phyloP scores from a whole-genome alignment of 2,888 invertebrate species.

The Hedychridium roseum region DNA sequence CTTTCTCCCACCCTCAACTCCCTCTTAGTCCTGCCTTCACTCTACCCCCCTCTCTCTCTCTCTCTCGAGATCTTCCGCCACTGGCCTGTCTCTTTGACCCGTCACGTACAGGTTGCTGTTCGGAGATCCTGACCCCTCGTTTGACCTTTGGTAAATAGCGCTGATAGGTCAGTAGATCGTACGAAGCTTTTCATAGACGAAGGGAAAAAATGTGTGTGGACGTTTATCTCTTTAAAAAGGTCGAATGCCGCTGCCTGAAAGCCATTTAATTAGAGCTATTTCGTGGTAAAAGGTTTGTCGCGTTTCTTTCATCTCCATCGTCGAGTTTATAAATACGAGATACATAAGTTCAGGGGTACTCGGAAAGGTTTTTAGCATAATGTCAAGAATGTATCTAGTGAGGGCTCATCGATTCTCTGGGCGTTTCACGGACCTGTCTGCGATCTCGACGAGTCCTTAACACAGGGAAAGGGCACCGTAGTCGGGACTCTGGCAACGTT shows the following conservation, averaged over 20 bases:
- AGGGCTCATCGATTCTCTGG: conserved; percentile 2
- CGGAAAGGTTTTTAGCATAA: conserved; percentile 17
- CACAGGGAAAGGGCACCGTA: conserved; percentile 6
- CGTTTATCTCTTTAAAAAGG: too few species aligned
- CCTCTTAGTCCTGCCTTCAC: too few species aligned
- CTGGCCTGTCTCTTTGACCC: conserved; percentile 2
- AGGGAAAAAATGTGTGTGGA: too few species aligned
- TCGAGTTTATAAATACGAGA: too few species aligned
- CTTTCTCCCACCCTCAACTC: too few species aligned
- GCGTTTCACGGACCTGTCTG: background rate
- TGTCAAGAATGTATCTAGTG: conserved; percentile 1
- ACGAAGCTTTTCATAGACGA: conserved; percentile 11
- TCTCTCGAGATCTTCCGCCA: too few species aligned
- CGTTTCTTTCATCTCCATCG: too few species aligned
- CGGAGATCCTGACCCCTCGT: conserved; percentile 10
- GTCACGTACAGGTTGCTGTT: conserved; percentile 17
- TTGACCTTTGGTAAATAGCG: conserved; percentile 25
- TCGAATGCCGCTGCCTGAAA: too few species aligned
- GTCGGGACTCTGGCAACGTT: conserved; percentile 20
- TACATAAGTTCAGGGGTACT: background rate
- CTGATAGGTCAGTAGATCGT: conserved; percentile 18
- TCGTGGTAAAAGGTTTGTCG: too few species aligned
- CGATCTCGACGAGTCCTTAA: conserved; percentile 4
- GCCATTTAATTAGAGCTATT: too few species aligned
- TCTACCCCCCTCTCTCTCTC: too few species aligned